phyloP scores from a whole-genome alignment of 2,113 vertebrate genomes.

The Coptodon rendalli region DNA sequence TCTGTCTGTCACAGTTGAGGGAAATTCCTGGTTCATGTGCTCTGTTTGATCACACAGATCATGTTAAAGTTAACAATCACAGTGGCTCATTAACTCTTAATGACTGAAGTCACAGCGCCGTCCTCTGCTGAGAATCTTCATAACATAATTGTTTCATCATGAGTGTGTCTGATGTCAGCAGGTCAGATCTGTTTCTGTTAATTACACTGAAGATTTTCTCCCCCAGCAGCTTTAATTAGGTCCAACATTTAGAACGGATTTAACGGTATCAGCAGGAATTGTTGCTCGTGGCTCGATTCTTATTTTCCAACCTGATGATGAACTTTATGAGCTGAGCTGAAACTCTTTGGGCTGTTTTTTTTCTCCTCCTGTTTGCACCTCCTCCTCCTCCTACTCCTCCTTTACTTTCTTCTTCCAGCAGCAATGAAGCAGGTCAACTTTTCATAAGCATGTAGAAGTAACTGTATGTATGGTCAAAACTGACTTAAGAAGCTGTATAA shows the following conservation, averaged over 20 bases:
- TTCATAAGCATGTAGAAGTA: neutral
- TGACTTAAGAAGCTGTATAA: neutral
- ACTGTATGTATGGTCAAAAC: neutral
- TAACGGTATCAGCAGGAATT: neutral
- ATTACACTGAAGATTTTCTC: neutral
- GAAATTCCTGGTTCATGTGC: neutral
- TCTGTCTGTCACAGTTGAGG: neutral
- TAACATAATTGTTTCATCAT: neutral
- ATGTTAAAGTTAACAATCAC: neutral
- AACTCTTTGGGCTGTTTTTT: neutral
- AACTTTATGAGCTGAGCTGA: neutral
- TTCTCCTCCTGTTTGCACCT: neutral
- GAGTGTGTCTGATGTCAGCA: neutral
- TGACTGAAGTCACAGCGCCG: neutral
- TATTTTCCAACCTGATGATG: neutral
- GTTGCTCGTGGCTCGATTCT: neutral
- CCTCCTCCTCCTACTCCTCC: neutral
- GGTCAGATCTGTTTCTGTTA: neutral
- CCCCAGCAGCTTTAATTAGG: neutral
- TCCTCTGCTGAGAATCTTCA: neutral
- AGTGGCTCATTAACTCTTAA: neutral
- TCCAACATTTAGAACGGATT: neutral
- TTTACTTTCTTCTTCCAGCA: neutral
- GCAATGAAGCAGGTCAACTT: neutral
- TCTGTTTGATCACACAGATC: neutral